Conservation (phyloP, 1,140 invertebrate species). For the Harpegnathos saltator region DNA sequence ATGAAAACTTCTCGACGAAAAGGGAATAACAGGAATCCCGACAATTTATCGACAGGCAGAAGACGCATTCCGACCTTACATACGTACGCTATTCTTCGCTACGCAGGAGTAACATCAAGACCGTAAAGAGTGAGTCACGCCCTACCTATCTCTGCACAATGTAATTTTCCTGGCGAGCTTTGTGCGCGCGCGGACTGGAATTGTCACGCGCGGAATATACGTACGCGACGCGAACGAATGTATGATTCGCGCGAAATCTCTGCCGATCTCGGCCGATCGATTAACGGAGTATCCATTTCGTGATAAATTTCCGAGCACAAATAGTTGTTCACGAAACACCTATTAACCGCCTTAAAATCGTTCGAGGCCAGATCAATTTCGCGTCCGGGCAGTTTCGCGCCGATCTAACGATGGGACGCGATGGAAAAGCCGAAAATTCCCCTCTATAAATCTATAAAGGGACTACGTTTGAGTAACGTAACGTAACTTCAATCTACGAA, state of each 20-base stretch:
- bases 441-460: not conserved
- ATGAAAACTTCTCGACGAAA: constrained; percentile 68
- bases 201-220: not conserved
- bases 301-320: not conserved
- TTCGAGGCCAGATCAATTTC: too few species aligned
- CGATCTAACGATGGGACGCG: too few species aligned
- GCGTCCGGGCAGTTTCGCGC: too few species aligned
- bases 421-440: not conserved
- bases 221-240: not conserved
- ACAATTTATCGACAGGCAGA: constrained; percentile 60
- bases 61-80: constrained; percentile 56
- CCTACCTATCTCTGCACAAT: constrained; percentile 26
- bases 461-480: not conserved
- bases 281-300: not conserved
- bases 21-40: constrained; percentile 43
- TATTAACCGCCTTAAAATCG: too few species aligned
- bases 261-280: not conserved
- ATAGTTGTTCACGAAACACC: not conserved
- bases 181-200: not conserved
- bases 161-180: constrained; percentile 15
- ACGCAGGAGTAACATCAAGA: constrained; percentile 42
- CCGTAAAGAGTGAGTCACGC: constrained; percentile 41
- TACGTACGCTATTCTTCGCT: constrained; percentile 26
- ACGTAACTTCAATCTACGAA: constrained; percentile 1
- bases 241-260: constrained; percentile 2